Evolutionary conservation across 2,797 vertebrate genomes (phyloP).

Genomic region (Pygocentrus nattereri): DNA sequence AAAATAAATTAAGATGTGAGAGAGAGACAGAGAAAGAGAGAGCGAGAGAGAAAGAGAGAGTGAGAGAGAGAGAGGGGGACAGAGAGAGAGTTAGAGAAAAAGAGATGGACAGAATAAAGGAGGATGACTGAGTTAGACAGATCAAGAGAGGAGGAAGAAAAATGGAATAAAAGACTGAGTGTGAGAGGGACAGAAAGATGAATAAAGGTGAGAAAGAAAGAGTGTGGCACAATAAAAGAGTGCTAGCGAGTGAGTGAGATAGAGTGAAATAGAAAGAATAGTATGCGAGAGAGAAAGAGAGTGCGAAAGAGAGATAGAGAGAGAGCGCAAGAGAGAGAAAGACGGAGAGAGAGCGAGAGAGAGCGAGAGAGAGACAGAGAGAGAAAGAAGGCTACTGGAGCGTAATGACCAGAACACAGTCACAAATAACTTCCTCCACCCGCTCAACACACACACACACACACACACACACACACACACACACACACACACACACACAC

Average conservation of each 20-base stretch:
- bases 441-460: conserved; percentile 28
- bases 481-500: conserved; percentile 17
- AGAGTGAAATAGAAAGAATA: not conserved
- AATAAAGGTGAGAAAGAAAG: too few species aligned
- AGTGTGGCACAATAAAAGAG: not conserved
- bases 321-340: not conserved
- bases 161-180: too few species aligned
- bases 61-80: too few species aligned
- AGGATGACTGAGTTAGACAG: too few species aligned
- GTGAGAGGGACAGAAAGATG: too few species aligned
- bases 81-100: too few species aligned
- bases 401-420: conserved; percentile 43
- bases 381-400: conserved; percentile 5
- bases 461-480: conserved; percentile 29
- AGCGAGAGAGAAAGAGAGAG: too few species aligned
- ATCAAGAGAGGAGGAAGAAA: too few species aligned
- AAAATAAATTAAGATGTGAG: too few species aligned
- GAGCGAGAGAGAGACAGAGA: not conserved
- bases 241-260: not conserved
- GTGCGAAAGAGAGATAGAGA: not conserved
- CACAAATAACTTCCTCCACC: conserved; percentile 43
- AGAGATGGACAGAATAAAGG: too few species aligned
- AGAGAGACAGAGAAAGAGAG: too few species aligned
- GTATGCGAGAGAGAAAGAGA: not conserved
- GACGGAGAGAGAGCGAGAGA: not conserved